Base-by-base conservation (phyloP, 2,797 vertebrate genomes). In the Acipenser oxyrinchus region DNA sequence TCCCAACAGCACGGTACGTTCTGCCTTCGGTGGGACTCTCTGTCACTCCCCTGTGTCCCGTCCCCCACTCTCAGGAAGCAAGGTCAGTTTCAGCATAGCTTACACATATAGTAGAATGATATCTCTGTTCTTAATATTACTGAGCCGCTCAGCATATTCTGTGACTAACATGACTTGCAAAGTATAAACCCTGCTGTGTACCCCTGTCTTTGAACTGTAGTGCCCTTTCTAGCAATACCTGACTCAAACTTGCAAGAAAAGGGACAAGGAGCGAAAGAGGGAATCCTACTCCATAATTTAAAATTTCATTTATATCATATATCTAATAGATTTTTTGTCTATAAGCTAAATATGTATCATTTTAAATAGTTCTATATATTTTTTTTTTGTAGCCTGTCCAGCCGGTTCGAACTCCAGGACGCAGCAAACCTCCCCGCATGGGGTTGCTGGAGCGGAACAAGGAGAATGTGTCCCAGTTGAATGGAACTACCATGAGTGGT, bases 1-100 rank as follows among this genome's bases (percentile, higher is more conserved):
- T 0, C 86, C 90, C 73, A 97, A 94, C 82, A 92, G 83, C 80
- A 95, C 90, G 0, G 66, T 90, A 7, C 93, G 93, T 60, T 93
- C 92, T 0, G 85, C 60, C 49, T 83, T 73, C 49, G 82, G 89
- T 7, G 88, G 82, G 6, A 86, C 88, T 0, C 68, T 92, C 66
- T 89, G 83, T 73, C 90, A 84, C 71, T 96, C 93, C 0, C 94
- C 95, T 0, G 68, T 73, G 2, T 77, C 84, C 0, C 90, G 89
- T 49, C 74, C 87, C 1, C 93, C 91, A 0, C 87, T 89, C 62
- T 89, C 92, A 0, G 88, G 85, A 69, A 88, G 87, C 79, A 95
- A 94, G 94, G 94, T 95, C 49, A 77, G 92, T 83, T 37, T 37
- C 23, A 37, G 23, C 23, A 37, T 37, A 37, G 23, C 23, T 37